phyloP scores from a whole-genome alignment of 2,888 invertebrate genomes.

The Balanococcus diminutus region DNA sequence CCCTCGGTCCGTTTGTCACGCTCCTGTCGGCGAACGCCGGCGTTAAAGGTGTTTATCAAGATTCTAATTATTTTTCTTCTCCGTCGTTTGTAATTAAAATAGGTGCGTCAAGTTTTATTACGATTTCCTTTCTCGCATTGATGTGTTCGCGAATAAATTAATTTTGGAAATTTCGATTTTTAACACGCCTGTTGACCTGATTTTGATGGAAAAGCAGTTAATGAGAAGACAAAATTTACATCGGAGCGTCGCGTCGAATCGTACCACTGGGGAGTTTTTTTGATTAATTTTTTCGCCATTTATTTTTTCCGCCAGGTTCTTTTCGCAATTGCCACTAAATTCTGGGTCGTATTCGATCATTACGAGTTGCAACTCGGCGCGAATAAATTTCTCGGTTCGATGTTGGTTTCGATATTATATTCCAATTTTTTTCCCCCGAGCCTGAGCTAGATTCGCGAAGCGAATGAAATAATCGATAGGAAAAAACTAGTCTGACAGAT shows the following conservation, averaged over 20 bases:
- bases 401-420: neutral
- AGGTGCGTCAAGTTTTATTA: slow-evolving; percentile 35
- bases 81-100: slow-evolving; percentile 35
- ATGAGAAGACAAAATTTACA: slow-evolving; percentile 18
- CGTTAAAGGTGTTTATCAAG: slow-evolving; percentile 36
- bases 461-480: neutral
- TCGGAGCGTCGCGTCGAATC: neutral
- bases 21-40: slow-evolving; percentile 9
- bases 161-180: slow-evolving; percentile 37
- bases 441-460: neutral
- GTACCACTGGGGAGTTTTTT: slow-evolving; percentile 1
- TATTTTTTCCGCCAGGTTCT: neutral
- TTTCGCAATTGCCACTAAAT: neutral
- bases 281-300: slow-evolving; percentile 18
- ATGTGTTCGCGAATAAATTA: slow-evolving; percentile 37
- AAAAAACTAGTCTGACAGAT: neutral
- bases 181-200: slow-evolving; percentile 32
- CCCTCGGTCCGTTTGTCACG: neutral
- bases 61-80: slow-evolving; percentile 42
- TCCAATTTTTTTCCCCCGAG: neutral
- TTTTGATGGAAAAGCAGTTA: slow-evolving; percentile 26
- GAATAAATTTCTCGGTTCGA: neutral
- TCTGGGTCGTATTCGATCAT: neutral
- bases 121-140: slow-evolving; percentile 30
- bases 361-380: neutral